Evolutionary conservation across 1,140 invertebrate species (phyloP), one percentile per base, ranked within the genome.

Genomic region (Triops longicaudatus): DNA sequence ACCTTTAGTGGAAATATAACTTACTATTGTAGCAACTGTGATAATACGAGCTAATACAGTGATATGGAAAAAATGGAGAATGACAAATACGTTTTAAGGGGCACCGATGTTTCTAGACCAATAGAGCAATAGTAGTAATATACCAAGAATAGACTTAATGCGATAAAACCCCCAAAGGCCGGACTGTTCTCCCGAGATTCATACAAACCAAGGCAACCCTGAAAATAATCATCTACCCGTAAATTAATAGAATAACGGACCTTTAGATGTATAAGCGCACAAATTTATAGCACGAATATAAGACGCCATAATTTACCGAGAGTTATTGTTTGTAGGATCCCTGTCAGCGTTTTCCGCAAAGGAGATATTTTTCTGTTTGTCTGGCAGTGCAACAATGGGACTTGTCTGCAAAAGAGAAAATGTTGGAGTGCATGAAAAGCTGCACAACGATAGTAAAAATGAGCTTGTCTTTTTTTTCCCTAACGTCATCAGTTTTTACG

Each of bases 351-450:
- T 22, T 63, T 63, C 50, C 50, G 50, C 50, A 63, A 63, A 63
- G 50, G 50, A 63, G 22, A 63, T 63, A 22, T 63, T 63, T 63
- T 63, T 63, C 17, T 63, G 50, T 63, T 63, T 63, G 50, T 63
- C 50, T 63, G 50, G 50, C 22, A 6, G 50, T 5, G 14, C 17
- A 22, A 63, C 50, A 63, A 63, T 63, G 22, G n/a, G 50, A 63
- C 50, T 17, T 10, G 50, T 63, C 50, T 63, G 50, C 14, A 63
- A 63, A 17, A 14, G 6, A 63, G 22, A 63, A 63, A 37, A 37
- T 37, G 31, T 37, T 37, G 31, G 31, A 37, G 31, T 37, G 7
- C 7, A 37, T 37, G 31, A 63, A 63, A 63, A 22, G 0, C 50
- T 22, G 0, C 22, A 63, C 17, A 63, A 63, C 17, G 50, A n/a